Evolutionary conservation across 2,888 invertebrate species (phyloP), one percentile per base, ranked within the genome.

Genomic region (Anoplius nigerrimus): DNA sequence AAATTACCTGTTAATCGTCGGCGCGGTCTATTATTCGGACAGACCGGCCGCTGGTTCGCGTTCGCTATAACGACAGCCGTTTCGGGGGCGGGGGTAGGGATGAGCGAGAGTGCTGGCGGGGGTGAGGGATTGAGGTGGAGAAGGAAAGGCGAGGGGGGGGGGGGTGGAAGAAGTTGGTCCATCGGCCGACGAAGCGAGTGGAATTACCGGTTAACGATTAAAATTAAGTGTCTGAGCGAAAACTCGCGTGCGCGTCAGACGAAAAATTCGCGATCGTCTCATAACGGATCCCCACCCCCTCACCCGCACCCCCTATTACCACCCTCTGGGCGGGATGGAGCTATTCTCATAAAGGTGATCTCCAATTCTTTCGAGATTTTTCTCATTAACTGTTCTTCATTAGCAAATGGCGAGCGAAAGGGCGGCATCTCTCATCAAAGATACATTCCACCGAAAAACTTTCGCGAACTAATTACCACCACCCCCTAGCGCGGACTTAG

Each of bases 301-400:
- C 21, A n/a, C 46, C 18, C 22, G 15, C 61, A 21, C 53, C 55
- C 61, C 55, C 42, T 42, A 8, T 42, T 13, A 13, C 42, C 42
- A 13, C 42, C 42, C 13, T 63, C 65, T n/a, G n/a, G n/a, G 48
- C 11, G 5, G 8, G 11, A n/a, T 15, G n/a, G 11, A 48, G 58
- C 75, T 69, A 72, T 68, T 69, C 48, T 65, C 62, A 45, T 34
- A 67, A 63, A 68, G 69, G 61, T 70, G 69, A 65, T 72, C 54
- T 72, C 75, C 67, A 77, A 48, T 48, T 76, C 75, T 72, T 66
- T 61, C 74, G 48, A 60, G 59, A 71, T 77, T 72, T 67, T 73
- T 69, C 75, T 67, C 71, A 62, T 75, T 71, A 74, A 65, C 66
- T 55, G 69, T 70, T 72, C 72, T 72, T 77, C 76, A 75, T 76